Conservation (phyloP, 2,888 invertebrate genomes). For the Coelopa pilipes region DNA sequence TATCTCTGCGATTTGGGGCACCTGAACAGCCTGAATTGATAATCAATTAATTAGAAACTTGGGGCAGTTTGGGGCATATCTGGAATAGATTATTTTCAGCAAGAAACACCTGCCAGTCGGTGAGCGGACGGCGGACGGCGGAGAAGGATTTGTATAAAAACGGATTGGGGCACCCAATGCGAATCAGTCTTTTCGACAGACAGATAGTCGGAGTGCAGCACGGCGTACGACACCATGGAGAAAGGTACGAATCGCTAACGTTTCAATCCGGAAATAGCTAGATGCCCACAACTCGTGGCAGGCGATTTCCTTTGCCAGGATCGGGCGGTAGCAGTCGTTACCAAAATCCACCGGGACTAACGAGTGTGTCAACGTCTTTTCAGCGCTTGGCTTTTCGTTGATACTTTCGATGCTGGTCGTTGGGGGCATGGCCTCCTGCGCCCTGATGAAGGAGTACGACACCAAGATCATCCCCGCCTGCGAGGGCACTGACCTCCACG, state of each 20-base stretch:
- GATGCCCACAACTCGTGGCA: neutral
- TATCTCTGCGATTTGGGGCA: no score
- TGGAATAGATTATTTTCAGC: neutral
- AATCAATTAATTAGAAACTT: neutral
- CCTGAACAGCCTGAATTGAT: neutral
- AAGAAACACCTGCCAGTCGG: slow-evolving; percentile 51
- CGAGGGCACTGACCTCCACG: slow-evolving; percentile 25
- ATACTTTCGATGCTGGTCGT: slow-evolving; percentile 44
- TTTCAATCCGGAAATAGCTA: no score
- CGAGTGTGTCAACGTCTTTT: slow-evolving; percentile 5
- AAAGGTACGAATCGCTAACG: neutral
- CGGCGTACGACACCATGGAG: slow-evolving; percentile 34
- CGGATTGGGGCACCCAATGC: slow-evolving; percentile 13
- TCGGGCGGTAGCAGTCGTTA: no score
- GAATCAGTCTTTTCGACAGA: slow-evolving; percentile 31
- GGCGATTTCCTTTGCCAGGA: neutral
- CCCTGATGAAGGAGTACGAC: no score
- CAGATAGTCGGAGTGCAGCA: no score
- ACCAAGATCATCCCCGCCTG: slow-evolving; percentile 45
- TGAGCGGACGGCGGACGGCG: slow-evolving; percentile 41
- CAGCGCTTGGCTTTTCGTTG: slow-evolving; percentile 49
- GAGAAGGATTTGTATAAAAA: slow-evolving; percentile 40
- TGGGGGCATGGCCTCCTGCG: slow-evolving; percentile 12
- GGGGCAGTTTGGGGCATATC: slow-evolving; percentile 1
- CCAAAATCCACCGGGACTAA: no score